A percentile compares a stretch with the other conserved stretches of the same genome.
These are phyloP conservation scores for Caenorhabditis becei DNA, from an alignment of 2,888 invertebrate species.

Conservation along the genomic window DNA sequence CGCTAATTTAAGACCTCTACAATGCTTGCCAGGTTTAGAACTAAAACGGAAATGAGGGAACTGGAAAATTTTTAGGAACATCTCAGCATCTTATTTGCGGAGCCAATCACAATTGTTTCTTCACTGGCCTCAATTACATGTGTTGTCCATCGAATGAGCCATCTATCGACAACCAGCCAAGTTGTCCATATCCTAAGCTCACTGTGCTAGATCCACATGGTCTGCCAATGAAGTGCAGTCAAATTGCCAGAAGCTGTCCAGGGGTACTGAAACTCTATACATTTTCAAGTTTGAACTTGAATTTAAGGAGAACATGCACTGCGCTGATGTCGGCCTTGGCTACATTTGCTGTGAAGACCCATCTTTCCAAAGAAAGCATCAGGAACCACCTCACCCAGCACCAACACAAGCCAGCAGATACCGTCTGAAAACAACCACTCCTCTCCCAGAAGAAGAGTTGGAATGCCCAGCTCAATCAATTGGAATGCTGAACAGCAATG, in stretches of 20 bases:
- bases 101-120: conserved; percentile 77
- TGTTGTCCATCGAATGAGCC: conserved; percentile 79
- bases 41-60: background rate
- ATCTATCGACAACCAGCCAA: conserved; percentile 70
- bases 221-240: conserved; percentile 71
- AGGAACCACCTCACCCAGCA: background rate
- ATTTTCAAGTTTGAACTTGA: background rate
- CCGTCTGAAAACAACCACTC: conserved; percentile 47
- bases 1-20: conserved; percentile 68
- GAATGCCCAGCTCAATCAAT: conserved; percentile 69
- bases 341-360: conserved; percentile 77
- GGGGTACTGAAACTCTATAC: conserved; percentile 54
- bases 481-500: conserved; percentile 63
- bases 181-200: conserved; percentile 70
- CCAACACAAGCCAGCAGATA: conserved; percentile 11
- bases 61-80: conserved; percentile 60
- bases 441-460: conserved; percentile 55
- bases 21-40: conserved; percentile 78
- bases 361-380: conserved; percentile 46
- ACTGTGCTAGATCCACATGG: conserved; percentile 75
- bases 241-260: conserved; percentile 69
- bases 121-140: conserved; percentile 81
- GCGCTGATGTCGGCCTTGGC: conserved; percentile 68
- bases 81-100: conserved; percentile 76
- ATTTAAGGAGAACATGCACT: conserved; percentile 73